These are phyloP conservation scores for Uropetala carovei DNA, from an alignment of 2,888 invertebrate genomes.

Conservation along the genomic window DNA sequence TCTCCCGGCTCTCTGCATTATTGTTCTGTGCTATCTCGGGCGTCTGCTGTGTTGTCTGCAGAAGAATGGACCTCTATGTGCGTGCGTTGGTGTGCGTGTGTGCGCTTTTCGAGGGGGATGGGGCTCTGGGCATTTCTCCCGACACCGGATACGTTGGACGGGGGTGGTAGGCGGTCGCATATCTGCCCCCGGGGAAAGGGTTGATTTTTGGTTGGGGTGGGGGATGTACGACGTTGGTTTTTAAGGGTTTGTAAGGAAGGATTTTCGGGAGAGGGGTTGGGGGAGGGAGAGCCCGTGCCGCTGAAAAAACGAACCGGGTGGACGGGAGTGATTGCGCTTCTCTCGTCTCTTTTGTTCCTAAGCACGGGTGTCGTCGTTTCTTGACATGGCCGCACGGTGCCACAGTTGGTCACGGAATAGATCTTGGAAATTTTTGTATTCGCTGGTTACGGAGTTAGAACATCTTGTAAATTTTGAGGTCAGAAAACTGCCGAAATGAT, in stretches of 20 bases:
- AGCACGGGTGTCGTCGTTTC: not conserved
- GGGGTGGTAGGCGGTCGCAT: not conserved
- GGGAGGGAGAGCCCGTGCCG: not conserved
- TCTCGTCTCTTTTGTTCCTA: constrained; percentile 37
- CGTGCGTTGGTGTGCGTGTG: not conserved
- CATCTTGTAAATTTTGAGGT: too few relatives aligned
- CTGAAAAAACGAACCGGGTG: not conserved
- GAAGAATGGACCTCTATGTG: constrained; percentile 55
- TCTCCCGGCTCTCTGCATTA: not conserved
- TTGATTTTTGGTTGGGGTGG: not conserved
- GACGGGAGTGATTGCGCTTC: not conserved
- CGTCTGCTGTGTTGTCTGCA: constrained; percentile 23
- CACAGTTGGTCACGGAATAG: not conserved
- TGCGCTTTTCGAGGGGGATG: not conserved
- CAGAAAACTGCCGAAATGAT: too few relatives aligned
- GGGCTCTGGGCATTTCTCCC: constrained; percentile 11
- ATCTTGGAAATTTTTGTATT: too few relatives aligned
- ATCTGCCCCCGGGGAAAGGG: not conserved
- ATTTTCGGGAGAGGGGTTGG: not conserved
- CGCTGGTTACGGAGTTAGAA: too few relatives aligned
- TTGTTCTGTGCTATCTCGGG: constrained; percentile 33
- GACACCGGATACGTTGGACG: constrained; percentile 45
- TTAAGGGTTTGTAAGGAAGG: not conserved
- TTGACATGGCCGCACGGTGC: not conserved
- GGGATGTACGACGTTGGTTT: not conserved